These are phyloP conservation scores for Eilema griseolum DNA, from an alignment of 2,888 invertebrate species.

Conservation along the genomic window DNA sequence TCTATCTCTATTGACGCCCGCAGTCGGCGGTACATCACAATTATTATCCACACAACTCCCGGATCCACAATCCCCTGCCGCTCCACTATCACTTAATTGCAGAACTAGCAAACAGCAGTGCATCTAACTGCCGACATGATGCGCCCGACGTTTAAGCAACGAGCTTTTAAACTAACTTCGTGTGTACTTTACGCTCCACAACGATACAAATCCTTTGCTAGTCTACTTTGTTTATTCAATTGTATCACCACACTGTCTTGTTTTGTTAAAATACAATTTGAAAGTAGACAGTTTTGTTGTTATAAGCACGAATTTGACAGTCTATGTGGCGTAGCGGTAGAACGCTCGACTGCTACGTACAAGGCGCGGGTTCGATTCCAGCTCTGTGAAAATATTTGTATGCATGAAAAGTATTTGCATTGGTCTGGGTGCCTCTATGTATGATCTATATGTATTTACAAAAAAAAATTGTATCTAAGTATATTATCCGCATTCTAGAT, in stretches of 20 bases:
- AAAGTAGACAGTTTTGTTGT: no score
- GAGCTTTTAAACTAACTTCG: constrained; percentile 23
- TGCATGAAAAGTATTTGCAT: no score
- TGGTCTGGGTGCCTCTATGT: no score
- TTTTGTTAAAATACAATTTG: neutral
- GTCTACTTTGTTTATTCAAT: constrained; percentile 8
- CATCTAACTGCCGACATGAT: constrained; percentile 24
- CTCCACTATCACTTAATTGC: constrained; percentile 18
- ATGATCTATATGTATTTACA: no score
- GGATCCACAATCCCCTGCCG: constrained; percentile 2
- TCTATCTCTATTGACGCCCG: neutral
- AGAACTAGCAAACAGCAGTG: constrained; percentile 22
- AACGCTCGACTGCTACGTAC: no score
- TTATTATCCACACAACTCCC: neutral
- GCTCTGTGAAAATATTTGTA: no score
- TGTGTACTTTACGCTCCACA: constrained; percentile 22
- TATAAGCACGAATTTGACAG: no score
- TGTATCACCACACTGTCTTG: neutral
- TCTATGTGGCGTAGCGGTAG: no score
- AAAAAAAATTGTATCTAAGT: no score
- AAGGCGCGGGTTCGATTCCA: no score
- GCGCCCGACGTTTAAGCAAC: constrained; percentile 20
- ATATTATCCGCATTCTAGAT: no score
- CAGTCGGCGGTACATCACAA: neutral
- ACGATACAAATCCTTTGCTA: constrained; percentile 16